Conservation (phyloP, 2,888 invertebrate genomes). For the Eustalomyia histrio region DNA sequence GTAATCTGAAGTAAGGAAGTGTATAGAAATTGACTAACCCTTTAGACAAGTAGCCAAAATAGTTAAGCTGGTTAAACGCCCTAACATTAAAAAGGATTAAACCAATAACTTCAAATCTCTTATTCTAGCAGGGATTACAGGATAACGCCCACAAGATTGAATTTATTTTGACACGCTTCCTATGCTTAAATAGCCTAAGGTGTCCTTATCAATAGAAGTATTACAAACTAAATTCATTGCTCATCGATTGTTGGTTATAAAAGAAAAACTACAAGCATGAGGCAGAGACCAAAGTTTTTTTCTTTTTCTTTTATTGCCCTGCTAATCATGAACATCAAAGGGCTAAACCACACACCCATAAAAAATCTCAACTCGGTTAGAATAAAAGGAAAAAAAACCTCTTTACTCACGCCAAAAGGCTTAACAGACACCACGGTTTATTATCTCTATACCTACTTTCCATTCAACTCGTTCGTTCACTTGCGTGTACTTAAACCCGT, state of each 20-base stretch:
- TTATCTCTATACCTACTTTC: slow-evolving; percentile 41
- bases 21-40: slow-evolving; percentile 42
- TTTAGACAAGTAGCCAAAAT: slow-evolving; percentile 61
- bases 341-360: slow-evolving; percentile 65
- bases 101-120: slow-evolving; percentile 29
- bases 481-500: slow-evolving; percentile 26
- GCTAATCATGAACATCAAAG: slow-evolving; percentile 63
- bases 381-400: slow-evolving; percentile 4
- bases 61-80: slow-evolving; percentile 63
- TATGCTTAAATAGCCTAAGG: slow-evolving; percentile 4
- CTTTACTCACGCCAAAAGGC: slow-evolving; percentile 42
- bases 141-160: slow-evolving; percentile 29
- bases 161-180: slow-evolving; percentile 54
- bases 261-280: slow-evolving; percentile 2
- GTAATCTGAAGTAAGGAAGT: slow-evolving; percentile 10
- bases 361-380: slow-evolving; percentile 57
- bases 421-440: slow-evolving; percentile 32
- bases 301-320: slow-evolving; percentile 49
- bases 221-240: slow-evolving; percentile 25
- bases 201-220: slow-evolving; percentile 22
- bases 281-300: slow-evolving; percentile 16
- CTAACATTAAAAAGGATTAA: slow-evolving; percentile 35
- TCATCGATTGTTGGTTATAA: slow-evolving; percentile 31
- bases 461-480: slow-evolving; percentile 50
- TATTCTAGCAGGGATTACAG: slow-evolving; percentile 44